Percentiles rank a stretch among this genome's conserved stretches.
Evolutionary conservation across 2,797 vertebrate genomes (phyloP).

Genomic region (Ptychobarbus kaznakovi): DNA sequence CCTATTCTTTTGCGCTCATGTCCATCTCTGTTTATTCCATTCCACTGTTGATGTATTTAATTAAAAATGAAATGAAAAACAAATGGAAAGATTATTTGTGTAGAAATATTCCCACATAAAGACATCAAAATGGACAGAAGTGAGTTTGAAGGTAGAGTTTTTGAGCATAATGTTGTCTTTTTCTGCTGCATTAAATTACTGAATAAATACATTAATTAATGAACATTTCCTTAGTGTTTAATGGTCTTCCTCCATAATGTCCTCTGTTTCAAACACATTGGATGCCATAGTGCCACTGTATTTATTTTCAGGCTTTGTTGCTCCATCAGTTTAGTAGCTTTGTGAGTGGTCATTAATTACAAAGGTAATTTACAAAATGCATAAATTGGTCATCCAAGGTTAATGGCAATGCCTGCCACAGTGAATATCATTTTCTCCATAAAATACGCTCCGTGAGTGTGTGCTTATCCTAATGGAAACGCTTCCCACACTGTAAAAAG

Average conservation of each 20-base stretch:
- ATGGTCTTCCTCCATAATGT: background rate
- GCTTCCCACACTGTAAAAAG: slow-evolving; percentile 30
- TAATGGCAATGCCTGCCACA: slow-evolving; percentile 28
- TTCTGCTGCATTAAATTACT: background rate
- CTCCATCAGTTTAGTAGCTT: slow-evolving; percentile 24
- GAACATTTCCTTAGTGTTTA: background rate
- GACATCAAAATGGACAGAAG: background rate
- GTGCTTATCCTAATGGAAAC: slow-evolving; percentile 19
- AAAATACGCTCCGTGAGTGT: background rate
- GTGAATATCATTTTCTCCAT: slow-evolving; percentile 15
- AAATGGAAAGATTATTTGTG: background rate
- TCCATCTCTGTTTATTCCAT: background rate
- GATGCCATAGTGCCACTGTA: background rate
- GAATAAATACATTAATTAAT: background rate
- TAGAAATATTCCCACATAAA: background rate
- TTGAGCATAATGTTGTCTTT: background rate
- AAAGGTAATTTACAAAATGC: slow-evolving; percentile 37
- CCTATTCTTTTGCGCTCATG: background rate
- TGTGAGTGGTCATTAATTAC: slow-evolving; percentile 38
- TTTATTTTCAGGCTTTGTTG: slow-evolving; percentile 22
- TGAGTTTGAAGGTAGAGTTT: background rate
- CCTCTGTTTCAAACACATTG: background rate
- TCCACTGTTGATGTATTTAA: slow-evolving; percentile 18
- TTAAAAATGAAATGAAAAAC: slow-evolving; percentile 7
- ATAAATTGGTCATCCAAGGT: slow-evolving; percentile 40